Evolutionary conservation across 2,113 vertebrate genomes (phyloP), one percentile per base, ranked within the genome.

Genomic region (Callipepla squamata): DNA sequence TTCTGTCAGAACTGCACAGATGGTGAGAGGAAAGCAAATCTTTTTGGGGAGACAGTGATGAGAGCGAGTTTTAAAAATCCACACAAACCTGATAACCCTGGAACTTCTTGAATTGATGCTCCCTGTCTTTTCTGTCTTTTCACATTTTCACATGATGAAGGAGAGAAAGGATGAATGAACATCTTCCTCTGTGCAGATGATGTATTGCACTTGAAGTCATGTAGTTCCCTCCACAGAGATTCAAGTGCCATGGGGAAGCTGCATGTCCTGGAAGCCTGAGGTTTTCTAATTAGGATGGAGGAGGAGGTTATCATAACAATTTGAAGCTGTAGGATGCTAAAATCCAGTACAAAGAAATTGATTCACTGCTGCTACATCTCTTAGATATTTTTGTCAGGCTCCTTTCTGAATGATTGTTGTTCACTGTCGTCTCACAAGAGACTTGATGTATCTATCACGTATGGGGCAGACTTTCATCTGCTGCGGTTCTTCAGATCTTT

Each of bases 1-100:
- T 88, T 8, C 53, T 74, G 55, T 59, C 38, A 82, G 62, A 86
- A 73, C 62, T 36, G 68, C 50, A 63, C 65, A 85, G 69, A 86
- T 95, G 51, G 79, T 73, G 30, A 73, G 51, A 48, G n/a, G 25
- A 87, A 86, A 85, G 66, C 13, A 74, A 87, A 53, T 74, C 4
- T 93, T 93, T 89, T 72, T 45, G 26, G 18, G 32, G 36, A 30
- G 36, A 81, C 55, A 62, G 16, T 6, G 50, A 44, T 53, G 51
- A 30, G 26, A 65, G 25, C 36, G 25, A 76, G 48, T 86, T 85
- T 85, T 18, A 75, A 61, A 90, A 85, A 91, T 25, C 12, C 7
- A 7, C 7, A 38, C 9, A 85, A 62, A 45, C 15, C 16, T 32
- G 44, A 38, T 55, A 32, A 77, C 36, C 34, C 50, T 68, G 59